Conservation (phyloP, 2,888 invertebrate genomes). For the Agrochola lota region DNA sequence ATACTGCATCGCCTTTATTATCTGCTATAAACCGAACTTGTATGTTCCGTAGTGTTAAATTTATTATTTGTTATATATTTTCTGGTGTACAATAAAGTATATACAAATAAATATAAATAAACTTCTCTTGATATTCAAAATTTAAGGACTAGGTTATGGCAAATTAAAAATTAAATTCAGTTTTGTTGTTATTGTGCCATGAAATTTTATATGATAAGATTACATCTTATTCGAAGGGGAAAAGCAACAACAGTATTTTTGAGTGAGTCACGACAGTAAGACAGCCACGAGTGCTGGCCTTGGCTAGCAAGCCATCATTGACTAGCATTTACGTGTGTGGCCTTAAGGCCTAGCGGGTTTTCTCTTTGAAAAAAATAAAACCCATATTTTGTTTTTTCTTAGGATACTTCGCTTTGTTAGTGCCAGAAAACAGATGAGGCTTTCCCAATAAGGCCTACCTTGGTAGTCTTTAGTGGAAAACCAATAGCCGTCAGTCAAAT, state of each 20-base stretch:
- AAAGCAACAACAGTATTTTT: no score
- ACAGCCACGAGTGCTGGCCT: no score
- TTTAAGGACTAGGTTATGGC: conserved; percentile 26
- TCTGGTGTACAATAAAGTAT: no score
- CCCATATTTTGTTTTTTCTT: background rate
- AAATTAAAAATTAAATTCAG: conserved; percentile 45
- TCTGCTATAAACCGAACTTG: conserved; percentile 67
- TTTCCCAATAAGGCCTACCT: background rate
- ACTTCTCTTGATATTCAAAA: conserved; percentile 59
- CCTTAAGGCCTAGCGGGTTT: background rate
- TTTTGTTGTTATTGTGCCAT: conserved; percentile 1
- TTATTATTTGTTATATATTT: no score
- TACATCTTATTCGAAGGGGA: background rate
- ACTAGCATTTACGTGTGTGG: no score
- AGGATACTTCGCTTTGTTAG: background rate
- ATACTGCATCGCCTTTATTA: conserved; percentile 68
- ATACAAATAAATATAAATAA: no score
- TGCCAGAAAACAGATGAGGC: background rate
- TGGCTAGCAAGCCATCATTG: no score
- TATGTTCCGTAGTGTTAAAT: no score
- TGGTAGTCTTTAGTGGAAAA: no score
- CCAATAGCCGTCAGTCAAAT: background rate
- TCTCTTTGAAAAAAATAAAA: background rate
- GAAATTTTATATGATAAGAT: conserved; percentile 1
- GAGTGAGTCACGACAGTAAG: no score